Base-by-base conservation (phyloP, 2,797 vertebrate genomes). In the Euphonia xanthogaster region DNA sequence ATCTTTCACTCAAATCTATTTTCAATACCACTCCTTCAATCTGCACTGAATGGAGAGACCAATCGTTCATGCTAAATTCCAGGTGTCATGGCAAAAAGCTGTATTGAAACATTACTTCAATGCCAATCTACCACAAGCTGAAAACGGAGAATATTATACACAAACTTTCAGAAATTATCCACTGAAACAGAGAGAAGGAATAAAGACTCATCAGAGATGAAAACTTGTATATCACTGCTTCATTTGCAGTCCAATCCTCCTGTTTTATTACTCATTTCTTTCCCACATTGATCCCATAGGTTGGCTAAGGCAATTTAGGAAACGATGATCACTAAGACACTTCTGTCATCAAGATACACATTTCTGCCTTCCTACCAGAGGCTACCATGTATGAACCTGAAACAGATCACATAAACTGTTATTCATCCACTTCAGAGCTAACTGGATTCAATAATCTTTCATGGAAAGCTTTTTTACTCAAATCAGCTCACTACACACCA, bases 161-260 rank as follows among this genome's bases (percentile, higher is more conserved):
- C 15, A 76, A 73, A 48, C 31, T 40, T 66, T 35, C 33, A 53
- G 67, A 82, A 89, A 39, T 44, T 57, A 88, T 42, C 23, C 28
- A 47, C 12, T 73, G 57, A 95, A 91, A 93, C 88, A 88, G 33
- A 80, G 28, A 79, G 76, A 65, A 93, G n/a, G 72, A 78, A 81
- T 33, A 66, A 84, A 42, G 17, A 87, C 31, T 25, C 19, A 33
- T n/a, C 47, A 77, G 74, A 75, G n/a, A 42, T 24, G 30, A 93
- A 73, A 68, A 81, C 28, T 8, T 39, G 8, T 28, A 1, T 25
- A 73, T 30, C 31, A 53, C 24, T 40, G 24, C 17, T 31, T 24
- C 45, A 35, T 51, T 35, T 65, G 16, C 24, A 37, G 25, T 9
- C 37, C n/a, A 35, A 22, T 30, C 17, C 21, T 79, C 39, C 54